Base-by-base conservation (phyloP, 2,888 invertebrate species). In the Fissipunctia ypsillon region DNA sequence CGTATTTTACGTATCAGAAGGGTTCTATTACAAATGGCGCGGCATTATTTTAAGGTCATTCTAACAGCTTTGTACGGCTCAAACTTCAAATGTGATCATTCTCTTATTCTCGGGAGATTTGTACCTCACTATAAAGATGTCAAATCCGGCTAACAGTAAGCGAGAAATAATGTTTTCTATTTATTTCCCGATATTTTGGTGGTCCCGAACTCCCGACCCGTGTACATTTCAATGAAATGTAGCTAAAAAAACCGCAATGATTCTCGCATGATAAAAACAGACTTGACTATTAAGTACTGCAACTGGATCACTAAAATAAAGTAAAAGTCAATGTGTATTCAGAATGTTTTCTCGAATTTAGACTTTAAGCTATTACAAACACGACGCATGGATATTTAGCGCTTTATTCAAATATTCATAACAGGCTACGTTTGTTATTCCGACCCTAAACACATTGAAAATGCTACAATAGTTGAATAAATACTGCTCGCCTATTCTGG, bases 391-490 rank as follows among this genome's bases (percentile, higher is more conserved):
- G 43, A 48, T 59, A 54, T 67, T 67, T 25, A 19, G 35, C n/a
- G n/a, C 3, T 35, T 50, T 35, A 43, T 43, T 79, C 10, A 61
- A 61, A 65, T 65, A 72, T 66, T 61, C 31, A 52, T 41, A 74
- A 31, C 35, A 9, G 16, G 38, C 10, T 25, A 35, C 43, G 28
- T 63, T 59, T 60, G 22, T 74, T 54, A 54, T 56, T 22, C 38
- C 28, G 12, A 38, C 35, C 35, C 28, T 54, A 25, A 50, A 35
- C 52, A 45, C 66, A 50, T 45, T 61, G 54, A 52, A 45, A 67
- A 57, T 64, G 52, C 31, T 41, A 75, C 43, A 50, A 65, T 80
- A 69, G 43, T 60, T 43, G 28, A 41, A 16, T 35, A 60, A 74
- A 67, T 31, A 71, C 48, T 6, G 19, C 45, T 43, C 7, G 41